Base-by-base conservation (phyloP, 2,888 invertebrate species). In the Amphipoea oculea region DNA sequence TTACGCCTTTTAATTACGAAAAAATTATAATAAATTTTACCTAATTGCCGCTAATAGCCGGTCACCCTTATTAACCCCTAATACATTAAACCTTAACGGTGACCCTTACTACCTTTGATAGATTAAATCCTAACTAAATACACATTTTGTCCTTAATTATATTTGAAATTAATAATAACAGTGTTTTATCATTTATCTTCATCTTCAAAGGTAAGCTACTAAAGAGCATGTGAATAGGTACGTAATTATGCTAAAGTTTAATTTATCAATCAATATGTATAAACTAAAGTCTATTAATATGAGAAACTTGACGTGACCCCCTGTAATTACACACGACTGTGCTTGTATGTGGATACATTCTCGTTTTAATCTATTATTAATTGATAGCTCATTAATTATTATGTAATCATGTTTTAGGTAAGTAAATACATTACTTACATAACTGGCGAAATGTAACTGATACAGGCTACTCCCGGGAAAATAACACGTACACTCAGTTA, bases 271-370 rank as follows among this genome's bases (percentile, higher is more conserved):
- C 80, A 80, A 74, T 79, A 57, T 20, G 70, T 63, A 63, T 77
- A 72, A 29, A 73, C 57, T 72, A 36, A 20, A 69, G 69, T 57
- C 73, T 82, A 87, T 89, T 79, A 87, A 84, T 78, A 69, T 75
- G 29, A 60, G 72, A 72, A 48, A 70, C 65, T 73, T 76, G 80
- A 70, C 85, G 83, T 81, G 79, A 72, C 73, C 57, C 45, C 17
- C 29, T 36, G 60, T 83, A 87, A 87, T 88, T 85, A 87, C 12
- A 73, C 45, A 65, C 51, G 6, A 42, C 68, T 69, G n/a, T n/a
- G 40, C 29, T 66, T 71, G 54, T 40, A 40, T 48, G 62, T 42
- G 12, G n/a, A 70, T 62, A 72, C 75, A 70, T 81, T 79, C 67
- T 76, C 63, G 65, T 66, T 73, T 63, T 73, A 76, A 83, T 77